These are phyloP conservation scores for Crypturellus undulatus DNA, from an alignment of 2,113 vertebrate genomes.

Conservation along the genomic window DNA sequence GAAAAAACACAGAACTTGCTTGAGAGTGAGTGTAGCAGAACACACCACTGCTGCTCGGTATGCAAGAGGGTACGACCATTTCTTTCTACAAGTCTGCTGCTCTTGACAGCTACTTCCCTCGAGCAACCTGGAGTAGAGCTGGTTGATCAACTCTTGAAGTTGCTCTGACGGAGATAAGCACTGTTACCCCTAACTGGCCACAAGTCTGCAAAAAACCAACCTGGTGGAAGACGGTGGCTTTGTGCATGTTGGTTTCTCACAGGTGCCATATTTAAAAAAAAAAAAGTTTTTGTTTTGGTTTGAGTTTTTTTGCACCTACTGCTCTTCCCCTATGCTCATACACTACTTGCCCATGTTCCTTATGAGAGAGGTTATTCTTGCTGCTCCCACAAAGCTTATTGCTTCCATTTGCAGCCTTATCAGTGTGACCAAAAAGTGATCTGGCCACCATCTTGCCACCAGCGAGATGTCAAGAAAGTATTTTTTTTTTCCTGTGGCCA, in stretches of 20 bases:
- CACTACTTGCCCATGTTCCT: rapidly evolving
- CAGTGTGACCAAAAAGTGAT: neutral
- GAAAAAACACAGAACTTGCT: neutral
- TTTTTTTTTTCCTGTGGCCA: neutral
- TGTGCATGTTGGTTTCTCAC: neutral
- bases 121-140: neutral
- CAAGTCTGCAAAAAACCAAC: neutral
- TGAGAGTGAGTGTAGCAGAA: neutral
- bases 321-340: rapidly evolving
- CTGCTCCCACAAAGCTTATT: neutral
- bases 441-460: rapidly evolving
- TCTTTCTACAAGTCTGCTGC: neutral
- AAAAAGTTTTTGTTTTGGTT: neutral
- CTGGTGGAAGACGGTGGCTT: neutral
- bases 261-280: neutral
- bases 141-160: neutral
- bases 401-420: neutral
- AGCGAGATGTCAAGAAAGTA: rapidly evolving
- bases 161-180: neutral
- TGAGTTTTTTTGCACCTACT: neutral
- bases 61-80: neutral
- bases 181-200: neutral
- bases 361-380: neutral
- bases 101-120: neutral
- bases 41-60: rapidly evolving